Percentiles rank a stretch among this genome's conserved stretches.
phyloP scores from a whole-genome alignment of 1,140 invertebrate species.

The Achroia grisella region DNA sequence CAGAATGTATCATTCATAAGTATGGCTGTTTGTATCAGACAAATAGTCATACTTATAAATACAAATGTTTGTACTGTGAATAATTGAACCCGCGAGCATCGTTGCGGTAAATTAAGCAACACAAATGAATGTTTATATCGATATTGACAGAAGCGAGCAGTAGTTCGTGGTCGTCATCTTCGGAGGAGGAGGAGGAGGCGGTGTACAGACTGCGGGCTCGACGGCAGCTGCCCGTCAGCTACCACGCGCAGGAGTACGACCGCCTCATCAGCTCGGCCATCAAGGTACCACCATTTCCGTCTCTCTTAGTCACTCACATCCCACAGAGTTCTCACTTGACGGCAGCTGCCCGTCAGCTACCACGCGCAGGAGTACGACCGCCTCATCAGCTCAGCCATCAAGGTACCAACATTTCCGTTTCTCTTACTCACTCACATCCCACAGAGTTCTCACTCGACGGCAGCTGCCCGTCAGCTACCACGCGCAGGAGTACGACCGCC shows the following conservation, averaged over 20 bases:
- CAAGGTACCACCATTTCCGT: slow-evolving; percentile 77
- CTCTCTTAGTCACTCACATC: background rate
- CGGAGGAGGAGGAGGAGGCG: slow-evolving; percentile 79
- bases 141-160: slow-evolving; percentile 3
- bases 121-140: too few relatives aligned
- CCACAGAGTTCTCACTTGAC: slow-evolving; percentile 85
- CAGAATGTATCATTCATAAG: too few relatives aligned
- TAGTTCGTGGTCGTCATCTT: slow-evolving; percentile 56
- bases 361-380: slow-evolving; percentile 95
- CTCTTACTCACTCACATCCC: too few relatives aligned
- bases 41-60: too few relatives aligned
- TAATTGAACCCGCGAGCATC: too few relatives aligned
- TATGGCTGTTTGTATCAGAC: too few relatives aligned
- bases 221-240: slow-evolving; percentile 83
- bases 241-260: slow-evolving; percentile 94
- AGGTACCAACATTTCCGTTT: slow-evolving; percentile 75
- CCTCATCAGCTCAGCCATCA: slow-evolving; percentile 93
- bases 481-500: slow-evolving; percentile 94
- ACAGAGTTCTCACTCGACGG: slow-evolving; percentile 84
- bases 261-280: slow-evolving; percentile 95
- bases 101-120: too few relatives aligned
- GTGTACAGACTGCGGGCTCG: slow-evolving; percentile 88
- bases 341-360: slow-evolving; percentile 85
- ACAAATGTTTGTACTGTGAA: too few relatives aligned
- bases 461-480: slow-evolving; percentile 86